phyloP scores from a whole-genome alignment of 2,888 invertebrate genomes.

The Zaprionus obscuricornis region DNA sequence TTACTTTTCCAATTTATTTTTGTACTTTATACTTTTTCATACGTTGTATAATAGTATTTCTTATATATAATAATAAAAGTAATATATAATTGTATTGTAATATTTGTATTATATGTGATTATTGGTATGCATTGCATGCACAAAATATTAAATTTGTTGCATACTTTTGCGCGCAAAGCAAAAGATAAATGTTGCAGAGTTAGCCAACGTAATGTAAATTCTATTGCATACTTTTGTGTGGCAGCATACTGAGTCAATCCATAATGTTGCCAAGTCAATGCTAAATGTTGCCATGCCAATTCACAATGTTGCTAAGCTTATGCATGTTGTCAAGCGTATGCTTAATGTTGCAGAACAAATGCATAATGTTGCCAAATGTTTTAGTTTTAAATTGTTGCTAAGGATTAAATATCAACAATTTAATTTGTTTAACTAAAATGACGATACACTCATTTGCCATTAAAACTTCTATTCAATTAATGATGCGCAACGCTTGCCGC shows the following conservation, averaged over 20 bases:
- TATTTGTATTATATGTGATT: conserved; percentile 5
- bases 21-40: conserved; percentile 46
- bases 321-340: neutral
- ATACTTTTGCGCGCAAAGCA: too few relatives aligned
- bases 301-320: conserved; percentile 12
- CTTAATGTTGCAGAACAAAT: neutral
- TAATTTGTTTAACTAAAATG: too few relatives aligned
- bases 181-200: too few relatives aligned
- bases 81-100: conserved; percentile 27
- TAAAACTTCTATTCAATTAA: conserved; percentile 47
- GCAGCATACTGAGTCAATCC: neutral
- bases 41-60: conserved; percentile 37
- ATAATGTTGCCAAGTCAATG: conserved; percentile 14
- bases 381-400: too few relatives aligned
- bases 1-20: conserved; percentile 62
- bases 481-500: conserved; percentile 42
- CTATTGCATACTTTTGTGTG: conserved; percentile 31
- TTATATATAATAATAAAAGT: conserved; percentile 21
- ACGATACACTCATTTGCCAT: too few relatives aligned
- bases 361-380: conserved; percentile 4
- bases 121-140: neutral
- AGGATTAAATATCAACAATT: too few relatives aligned
- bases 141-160: too few relatives aligned
- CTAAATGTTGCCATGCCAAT: neutral
- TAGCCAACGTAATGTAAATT: too few relatives aligned